These are phyloP conservation scores for Astreopora myriophthalma DNA, from an alignment of 64 coral and sea anemone genomes.

Conservation along the genomic window DNA sequence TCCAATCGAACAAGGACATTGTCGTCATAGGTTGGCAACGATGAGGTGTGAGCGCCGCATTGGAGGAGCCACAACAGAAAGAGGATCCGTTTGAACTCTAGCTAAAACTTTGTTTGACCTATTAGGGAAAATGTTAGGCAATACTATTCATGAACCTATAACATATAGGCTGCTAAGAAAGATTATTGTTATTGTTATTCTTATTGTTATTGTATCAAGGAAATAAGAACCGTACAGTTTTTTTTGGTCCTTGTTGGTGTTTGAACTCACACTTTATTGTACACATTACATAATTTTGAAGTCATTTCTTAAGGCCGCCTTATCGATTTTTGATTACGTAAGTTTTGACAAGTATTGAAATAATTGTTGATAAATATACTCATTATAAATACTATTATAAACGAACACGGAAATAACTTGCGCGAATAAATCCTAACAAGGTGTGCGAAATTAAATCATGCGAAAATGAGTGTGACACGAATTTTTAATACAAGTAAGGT, in stretches of 20 bases:
- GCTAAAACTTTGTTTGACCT: conserved; percentile 61
- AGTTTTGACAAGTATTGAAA: conserved; percentile 39
- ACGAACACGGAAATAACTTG: no score
- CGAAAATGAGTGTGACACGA: no score
- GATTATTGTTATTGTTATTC: neutral
- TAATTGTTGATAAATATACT: no score
- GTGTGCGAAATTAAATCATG: no score
- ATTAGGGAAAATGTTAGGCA: conserved; percentile 45
- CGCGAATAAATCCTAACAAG: no score
- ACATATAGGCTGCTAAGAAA: neutral
- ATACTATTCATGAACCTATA: neutral
- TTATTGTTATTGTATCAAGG: neutral
- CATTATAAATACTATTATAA: no score
- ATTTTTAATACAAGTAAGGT: no score
- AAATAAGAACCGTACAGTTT: neutral
- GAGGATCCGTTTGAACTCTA: conserved; percentile 70
- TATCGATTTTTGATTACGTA: neutral
- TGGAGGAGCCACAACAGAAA: conserved; percentile 65
- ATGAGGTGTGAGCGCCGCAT: conserved; percentile 57
- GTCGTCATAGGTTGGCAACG: conserved; percentile 69
- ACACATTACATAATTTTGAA: conserved; percentile 5
- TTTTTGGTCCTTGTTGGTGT: neutral
- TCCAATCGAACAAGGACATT: conserved; percentile 70
- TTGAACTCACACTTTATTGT: conserved; percentile 4
- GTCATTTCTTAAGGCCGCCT: neutral